Percentiles rank a stretch among this genome's conserved stretches.
These are phyloP conservation scores for Diachasmimorpha longicaudata DNA, from an alignment of 1,140 invertebrate genomes.

Conservation along the genomic window DNA sequence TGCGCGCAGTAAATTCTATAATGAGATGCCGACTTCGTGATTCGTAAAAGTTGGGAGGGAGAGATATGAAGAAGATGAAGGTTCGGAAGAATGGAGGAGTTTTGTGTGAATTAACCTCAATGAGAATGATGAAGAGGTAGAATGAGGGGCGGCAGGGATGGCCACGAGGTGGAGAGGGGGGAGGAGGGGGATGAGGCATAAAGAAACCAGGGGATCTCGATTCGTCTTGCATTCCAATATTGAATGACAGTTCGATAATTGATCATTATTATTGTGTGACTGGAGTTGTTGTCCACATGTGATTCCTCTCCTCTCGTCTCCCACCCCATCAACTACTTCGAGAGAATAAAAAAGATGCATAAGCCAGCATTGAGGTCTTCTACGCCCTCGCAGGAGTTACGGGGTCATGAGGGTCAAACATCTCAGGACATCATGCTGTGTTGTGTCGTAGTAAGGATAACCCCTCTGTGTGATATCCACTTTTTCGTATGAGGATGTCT, in stretches of 20 bases:
- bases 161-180: not conserved
- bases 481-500: constrained; percentile 4
- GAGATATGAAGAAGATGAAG: not conserved
- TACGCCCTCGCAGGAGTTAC: constrained; percentile 6
- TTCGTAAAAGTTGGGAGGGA: constrained; percentile 10
- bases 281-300: constrained; percentile 39
- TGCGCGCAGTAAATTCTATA: constrained; percentile 30
- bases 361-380: not conserved
- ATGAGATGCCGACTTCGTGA: constrained; percentile 34
- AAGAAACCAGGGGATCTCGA: constrained; percentile 31
- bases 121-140: not conserved
- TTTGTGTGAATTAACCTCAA: not conserved
- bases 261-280: constrained; percentile 60
- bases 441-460: constrained; percentile 48
- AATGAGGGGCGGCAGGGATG: not conserved
- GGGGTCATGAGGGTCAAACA: constrained; percentile 46
- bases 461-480: constrained; percentile 21
- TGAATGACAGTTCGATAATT: constrained; percentile 63
- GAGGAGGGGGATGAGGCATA: constrained; percentile 22
- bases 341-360: constrained; percentile 33
- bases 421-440: constrained; percentile 43
- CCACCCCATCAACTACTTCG: constrained; percentile 34
- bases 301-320: constrained; percentile 1
- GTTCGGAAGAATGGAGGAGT: constrained; percentile 14
- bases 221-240: constrained; percentile 58